These are phyloP conservation scores for Diaphora mendica DNA, from an alignment of 2,888 invertebrate species.

Conservation along the genomic window DNA sequence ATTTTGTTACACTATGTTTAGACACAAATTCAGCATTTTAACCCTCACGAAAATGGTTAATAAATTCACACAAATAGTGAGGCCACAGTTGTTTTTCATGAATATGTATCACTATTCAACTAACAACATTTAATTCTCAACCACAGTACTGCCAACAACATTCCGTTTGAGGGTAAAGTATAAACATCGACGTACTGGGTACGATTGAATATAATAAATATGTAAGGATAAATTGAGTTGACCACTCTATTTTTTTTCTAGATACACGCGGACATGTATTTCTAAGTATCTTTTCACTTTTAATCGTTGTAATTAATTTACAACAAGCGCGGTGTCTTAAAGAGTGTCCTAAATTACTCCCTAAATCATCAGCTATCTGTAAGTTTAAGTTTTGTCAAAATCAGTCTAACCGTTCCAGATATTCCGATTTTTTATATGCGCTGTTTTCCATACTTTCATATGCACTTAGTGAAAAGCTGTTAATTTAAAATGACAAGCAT, in stretches of 20 bases:
- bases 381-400: too few species aligned
- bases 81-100: constrained; percentile 3
- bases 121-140: constrained; percentile 1
- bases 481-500: too few species aligned
- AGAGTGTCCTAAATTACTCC: too few species aligned
- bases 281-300: not conserved
- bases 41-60: not conserved
- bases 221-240: not conserved
- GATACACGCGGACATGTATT: not conserved
- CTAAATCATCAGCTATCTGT: too few species aligned
- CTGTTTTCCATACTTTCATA: too few species aligned
- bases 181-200: not conserved
- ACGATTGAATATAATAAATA: not conserved
- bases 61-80: constrained; percentile 13
- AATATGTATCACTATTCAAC: not conserved
- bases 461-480: too few species aligned
- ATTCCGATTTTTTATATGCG: too few species aligned
- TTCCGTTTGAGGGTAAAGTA: constrained; percentile 2
- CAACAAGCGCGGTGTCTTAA: not conserved
- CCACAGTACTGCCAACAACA: not conserved
- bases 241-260: not conserved
- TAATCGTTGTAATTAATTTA: not conserved
- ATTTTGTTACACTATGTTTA: not conserved
- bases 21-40: not conserved
- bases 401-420: too few species aligned